These are phyloP conservation scores for Hirtodrosophila histrioides DNA, from an alignment of 2,888 invertebrate species.

Conservation along the genomic window DNA sequence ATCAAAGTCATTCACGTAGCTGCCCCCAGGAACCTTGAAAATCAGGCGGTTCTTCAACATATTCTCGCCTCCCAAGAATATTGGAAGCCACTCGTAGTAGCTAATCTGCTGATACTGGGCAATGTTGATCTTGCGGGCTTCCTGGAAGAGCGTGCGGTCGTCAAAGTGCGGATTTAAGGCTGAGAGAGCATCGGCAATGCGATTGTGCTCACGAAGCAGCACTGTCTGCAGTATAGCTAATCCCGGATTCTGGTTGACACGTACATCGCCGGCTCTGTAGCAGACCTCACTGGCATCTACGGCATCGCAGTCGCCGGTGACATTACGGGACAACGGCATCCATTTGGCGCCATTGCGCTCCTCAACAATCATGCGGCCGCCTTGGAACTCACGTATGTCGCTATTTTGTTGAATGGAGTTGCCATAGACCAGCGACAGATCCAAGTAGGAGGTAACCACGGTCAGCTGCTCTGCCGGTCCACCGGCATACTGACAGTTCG, in stretches of 20 bases:
- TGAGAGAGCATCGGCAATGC: constrained; percentile 84
- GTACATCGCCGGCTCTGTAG: constrained; percentile 88
- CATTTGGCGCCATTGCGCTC: constrained; percentile 88
- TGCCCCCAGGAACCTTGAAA: constrained; percentile 78
- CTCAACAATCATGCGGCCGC: constrained; percentile 88
- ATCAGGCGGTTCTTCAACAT: constrained; percentile 84
- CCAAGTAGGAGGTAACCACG: constrained; percentile 86
- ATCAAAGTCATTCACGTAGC: constrained; percentile 85
- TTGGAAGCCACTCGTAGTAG: constrained; percentile 86
- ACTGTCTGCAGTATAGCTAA: constrained; percentile 85
- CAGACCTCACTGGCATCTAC: constrained; percentile 89
- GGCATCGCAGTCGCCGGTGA: constrained; percentile 89
- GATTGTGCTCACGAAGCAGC: constrained; percentile 85
- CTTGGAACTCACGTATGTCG: constrained; percentile 88
- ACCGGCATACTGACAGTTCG: constrained; percentile 86
- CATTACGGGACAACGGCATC: constrained; percentile 89
- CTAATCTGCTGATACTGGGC: constrained; percentile 85
- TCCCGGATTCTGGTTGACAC: constrained; percentile 85
- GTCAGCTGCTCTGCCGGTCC: constrained; percentile 88
- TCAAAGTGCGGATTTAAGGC: constrained; percentile 86
- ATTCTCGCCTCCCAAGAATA: constrained; percentile 84
- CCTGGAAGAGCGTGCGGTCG: constrained; percentile 85
- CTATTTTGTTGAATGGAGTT: constrained; percentile 88
- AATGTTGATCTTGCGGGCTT: constrained; percentile 85
- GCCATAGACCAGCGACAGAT: constrained; percentile 92